Conservation (phyloP, 2,888 invertebrate genomes). For the Mongoloraphidia duomilia region DNA sequence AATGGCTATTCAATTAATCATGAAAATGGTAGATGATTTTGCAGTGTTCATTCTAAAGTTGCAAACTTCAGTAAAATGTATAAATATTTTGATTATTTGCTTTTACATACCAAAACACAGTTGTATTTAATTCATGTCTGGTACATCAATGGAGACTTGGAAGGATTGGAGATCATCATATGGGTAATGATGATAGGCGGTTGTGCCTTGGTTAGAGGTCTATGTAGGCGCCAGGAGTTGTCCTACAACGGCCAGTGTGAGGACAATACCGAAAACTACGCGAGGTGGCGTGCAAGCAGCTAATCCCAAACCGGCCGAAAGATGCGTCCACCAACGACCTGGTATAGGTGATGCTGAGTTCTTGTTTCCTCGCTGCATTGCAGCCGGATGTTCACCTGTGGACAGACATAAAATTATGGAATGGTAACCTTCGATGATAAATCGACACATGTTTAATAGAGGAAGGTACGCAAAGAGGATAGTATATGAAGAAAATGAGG, state of each 20-base stretch:
- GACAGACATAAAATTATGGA: slow-evolving; percentile 11
- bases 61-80: no score
- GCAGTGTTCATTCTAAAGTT: no score
- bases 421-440: background rate
- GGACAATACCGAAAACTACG: slow-evolving; percentile 28
- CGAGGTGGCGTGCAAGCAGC: slow-evolving; percentile 31
- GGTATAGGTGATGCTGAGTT: slow-evolving; percentile 36
- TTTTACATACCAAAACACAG: no score
- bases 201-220: slow-evolving; percentile 6
- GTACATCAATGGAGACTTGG: no score
- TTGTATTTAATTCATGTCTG: no score
- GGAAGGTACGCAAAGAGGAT: no score
- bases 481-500: no score
- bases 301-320: slow-evolving; percentile 33
- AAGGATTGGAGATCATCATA: no score
- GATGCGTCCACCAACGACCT: slow-evolving; percentile 32
- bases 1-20: no score
- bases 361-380: slow-evolving; percentile 38
- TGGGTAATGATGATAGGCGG: no score
- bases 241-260: slow-evolving; percentile 27
- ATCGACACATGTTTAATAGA: background rate
- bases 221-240: slow-evolving; percentile 26
- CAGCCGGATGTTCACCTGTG: slow-evolving; percentile 62
- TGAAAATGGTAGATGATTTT: no score
- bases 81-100: no score